Evolutionary conservation across 1,140 invertebrate genomes (phyloP), one percentile per base, ranked within the genome.

Genomic region (Drosophila kurseongensis): DNA sequence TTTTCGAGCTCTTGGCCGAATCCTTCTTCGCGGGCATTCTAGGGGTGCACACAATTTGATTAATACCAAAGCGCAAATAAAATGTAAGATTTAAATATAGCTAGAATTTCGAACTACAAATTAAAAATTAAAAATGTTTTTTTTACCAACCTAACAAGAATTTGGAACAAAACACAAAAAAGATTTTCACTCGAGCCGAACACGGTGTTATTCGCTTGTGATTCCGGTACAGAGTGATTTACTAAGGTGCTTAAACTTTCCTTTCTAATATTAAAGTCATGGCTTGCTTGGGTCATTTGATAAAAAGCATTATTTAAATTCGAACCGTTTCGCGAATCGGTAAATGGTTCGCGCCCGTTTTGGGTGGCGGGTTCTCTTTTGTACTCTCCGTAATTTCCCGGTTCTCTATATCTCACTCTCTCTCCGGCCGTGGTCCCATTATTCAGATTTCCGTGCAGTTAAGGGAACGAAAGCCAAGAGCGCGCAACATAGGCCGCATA

Each of bases 401-500:
- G 18, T 35, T 47, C 60, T 75, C 72, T 66, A 16, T 56, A 9
- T 14, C 8, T 59, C 50, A 35, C 10, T 13, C 44, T 42, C 32
- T 40, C 68, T 44, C 56, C 44, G 41, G 18, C 45, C 50, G 62
- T 18, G 13, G 51, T 55, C 45, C 32, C 47, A 27, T 23, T 40
- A 8, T 45, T 59, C 14, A 45, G 23, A 45, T 45, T 73, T 52
- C 38, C 38, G 36, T 51, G 58, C 82, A 86, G 69, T 86, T 72
- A 78, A 73, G 72, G 40, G 40, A 66, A 44, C 57, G 61, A 67
- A 62, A 61, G 47, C 78, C 73, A 78, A 85, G 63, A 48, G 73
- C 63, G 73, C 68, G 78, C 78, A 68, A 61, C 75, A 57, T 61
- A 60, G 59, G 58, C 50, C 80, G 75, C 55, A 75, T 65, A 76